A percentile compares a stretch with the other conserved stretches of the same genome.
Conservation (phyloP, 2,797 vertebrate genomes). For the Euthynnus affinis region DNA sequence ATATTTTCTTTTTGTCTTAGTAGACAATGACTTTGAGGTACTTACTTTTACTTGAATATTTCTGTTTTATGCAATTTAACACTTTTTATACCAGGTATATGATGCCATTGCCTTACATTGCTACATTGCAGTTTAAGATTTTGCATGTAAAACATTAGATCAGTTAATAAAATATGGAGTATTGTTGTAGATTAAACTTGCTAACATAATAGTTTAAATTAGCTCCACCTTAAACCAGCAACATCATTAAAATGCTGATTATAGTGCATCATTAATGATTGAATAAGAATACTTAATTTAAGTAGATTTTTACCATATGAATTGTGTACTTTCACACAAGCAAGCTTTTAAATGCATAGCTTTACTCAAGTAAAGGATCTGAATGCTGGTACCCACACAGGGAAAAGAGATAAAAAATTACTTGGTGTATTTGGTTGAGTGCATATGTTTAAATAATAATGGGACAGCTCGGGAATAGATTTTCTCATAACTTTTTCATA, state of each 20-base stretch:
- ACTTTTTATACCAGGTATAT: not conserved
- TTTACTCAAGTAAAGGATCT: not conserved
- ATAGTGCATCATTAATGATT: not conserved
- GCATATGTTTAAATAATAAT: not conserved
- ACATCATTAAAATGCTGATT: not conserved
- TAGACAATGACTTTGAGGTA: not conserved
- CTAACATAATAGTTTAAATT: not conserved
- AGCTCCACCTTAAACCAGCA: not conserved
- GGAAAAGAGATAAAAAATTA: not conserved
- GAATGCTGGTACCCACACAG: not conserved
- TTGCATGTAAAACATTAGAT: not conserved
- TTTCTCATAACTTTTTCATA: not conserved
- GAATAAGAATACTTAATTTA: not conserved
- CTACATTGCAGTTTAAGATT: not conserved
- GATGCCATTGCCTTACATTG: not conserved
- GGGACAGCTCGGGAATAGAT: too few relatives aligned
- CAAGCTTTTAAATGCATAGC: not conserved
- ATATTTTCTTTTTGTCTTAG: slow-evolving; percentile 5
- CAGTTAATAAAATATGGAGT: not conserved
- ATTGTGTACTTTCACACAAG: not conserved
- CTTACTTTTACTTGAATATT: slow-evolving; percentile 7
- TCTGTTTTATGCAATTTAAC: not conserved
- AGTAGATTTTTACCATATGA: not conserved
- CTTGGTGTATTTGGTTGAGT: not conserved
- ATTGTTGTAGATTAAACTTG: not conserved